Base-by-base conservation (phyloP, 2,113 vertebrate species). In the Heterocephalus glaber region DNA sequence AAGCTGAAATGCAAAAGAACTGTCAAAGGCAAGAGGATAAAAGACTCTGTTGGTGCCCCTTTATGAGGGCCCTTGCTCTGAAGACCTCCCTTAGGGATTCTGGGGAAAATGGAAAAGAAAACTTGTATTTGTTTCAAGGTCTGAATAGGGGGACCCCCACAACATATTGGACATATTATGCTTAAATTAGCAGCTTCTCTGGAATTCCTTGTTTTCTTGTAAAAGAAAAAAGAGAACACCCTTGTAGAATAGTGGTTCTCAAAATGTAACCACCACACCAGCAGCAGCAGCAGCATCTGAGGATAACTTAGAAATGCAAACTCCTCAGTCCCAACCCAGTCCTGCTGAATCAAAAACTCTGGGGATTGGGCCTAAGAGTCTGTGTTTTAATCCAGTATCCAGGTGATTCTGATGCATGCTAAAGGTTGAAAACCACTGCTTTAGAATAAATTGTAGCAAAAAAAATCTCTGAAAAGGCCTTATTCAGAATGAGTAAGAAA, bases 11-110 rank as follows among this genome's bases (percentile, higher is more conserved):
- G 89, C 61, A 79, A 94, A 93, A 95, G 94, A 98, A 98, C 20
- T 22, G 79, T 96, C 52, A 44, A 66, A 97, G 97, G 92, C 88
- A 95, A 87, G 86, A 95, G 82, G 61, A 93, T 84, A 94, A 81
- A 85, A 96, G 85, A 61, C 85, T 49, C 97, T 92, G 95, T 89
- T 60, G 92, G 84, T 58, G 28, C 61, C 89, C 96, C 22, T 1
- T 95, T 76, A 58, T 74, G 41, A 86, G 81, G 20, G 74, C 95
- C 87, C n/a, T 92, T 16, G 33, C 72, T 65, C 58, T 60, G 44
- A 91, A 54, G 60, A 47, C 49, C 47, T 60, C 95, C 68, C 38
- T 79, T 77, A 56, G 93, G 68, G 52, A 94, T 85, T 56, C 95
- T 74, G 82, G 95, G 83, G 33, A 68, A 96, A 95, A 70, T 20